A percentile compares a stretch with the other conserved stretches of the same genome.
Evolutionary conservation across 2,797 vertebrate genomes (phyloP).

Genomic region (Chelon labrosus): DNA sequence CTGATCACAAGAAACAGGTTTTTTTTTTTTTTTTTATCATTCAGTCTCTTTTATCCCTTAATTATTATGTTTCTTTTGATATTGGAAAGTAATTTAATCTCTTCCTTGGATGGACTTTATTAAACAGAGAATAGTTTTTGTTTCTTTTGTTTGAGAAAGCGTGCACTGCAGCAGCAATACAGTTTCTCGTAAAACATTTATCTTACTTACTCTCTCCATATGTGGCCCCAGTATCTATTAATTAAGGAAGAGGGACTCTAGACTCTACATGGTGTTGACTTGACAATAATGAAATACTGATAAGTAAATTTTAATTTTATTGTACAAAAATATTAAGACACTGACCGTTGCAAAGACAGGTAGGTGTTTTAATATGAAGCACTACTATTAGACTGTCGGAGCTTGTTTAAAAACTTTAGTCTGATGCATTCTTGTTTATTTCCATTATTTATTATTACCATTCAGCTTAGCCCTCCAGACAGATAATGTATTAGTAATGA

Average conservation of each 20-base stretch:
- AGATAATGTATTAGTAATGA: too few species aligned
- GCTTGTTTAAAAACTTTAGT: too few species aligned
- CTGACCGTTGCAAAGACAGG: too few species aligned
- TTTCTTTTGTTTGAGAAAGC: constrained; percentile 18
- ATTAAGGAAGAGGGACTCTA: neutral
- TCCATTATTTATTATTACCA: too few species aligned
- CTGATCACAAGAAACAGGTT: constrained; percentile 15
- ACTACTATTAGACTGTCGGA: too few species aligned
- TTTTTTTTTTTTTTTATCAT: constrained; percentile 40
- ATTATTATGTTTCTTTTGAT: constrained; percentile 51
- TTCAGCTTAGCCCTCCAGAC: too few species aligned
- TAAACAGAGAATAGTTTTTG: constrained; percentile 13
- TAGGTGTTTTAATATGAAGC: too few species aligned
- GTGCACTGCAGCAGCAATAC: neutral
- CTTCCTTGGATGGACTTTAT: constrained; percentile 24
- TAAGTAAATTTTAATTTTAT: too few species aligned
- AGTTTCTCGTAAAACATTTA: constrained; percentile 7
- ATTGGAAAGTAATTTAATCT: constrained; percentile 30
- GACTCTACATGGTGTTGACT: too few species aligned
- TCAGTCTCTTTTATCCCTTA: constrained; percentile 52
- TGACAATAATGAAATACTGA: too few species aligned
- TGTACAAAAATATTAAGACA: too few species aligned
- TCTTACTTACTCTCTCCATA: neutral
- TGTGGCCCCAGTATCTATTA: neutral
- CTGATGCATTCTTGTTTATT: too few species aligned